Evolutionary conservation across 1,140 invertebrate species (phyloP).

Genomic region (Dysdera silvatica): DNA sequence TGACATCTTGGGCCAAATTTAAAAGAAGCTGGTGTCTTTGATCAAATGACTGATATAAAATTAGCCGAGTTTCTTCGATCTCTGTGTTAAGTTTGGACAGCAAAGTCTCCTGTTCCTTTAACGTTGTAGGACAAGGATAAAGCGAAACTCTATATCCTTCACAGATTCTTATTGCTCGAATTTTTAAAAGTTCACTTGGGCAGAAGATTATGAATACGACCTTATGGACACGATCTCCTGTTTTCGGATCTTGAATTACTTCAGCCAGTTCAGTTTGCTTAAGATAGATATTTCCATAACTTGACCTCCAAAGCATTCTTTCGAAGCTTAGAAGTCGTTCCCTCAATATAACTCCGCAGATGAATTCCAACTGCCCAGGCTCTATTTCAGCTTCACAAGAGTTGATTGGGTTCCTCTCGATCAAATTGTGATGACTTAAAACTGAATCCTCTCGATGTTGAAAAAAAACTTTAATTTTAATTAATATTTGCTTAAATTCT

Average conservation of each 20-base stretch:
- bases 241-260: conserved; percentile 49
- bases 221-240: conserved; percentile 85
- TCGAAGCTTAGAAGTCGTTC: conserved; percentile 54
- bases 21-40: conserved; percentile 86
- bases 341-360: conserved; percentile 48
- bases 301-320: conserved; percentile 54
- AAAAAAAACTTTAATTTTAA: conserved; percentile 90
- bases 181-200: conserved; percentile 97
- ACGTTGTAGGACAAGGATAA: conserved; percentile 90
- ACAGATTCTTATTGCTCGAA: conserved; percentile 94
- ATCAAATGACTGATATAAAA: conserved; percentile 90
- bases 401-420: conserved; percentile 1
- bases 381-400: conserved; percentile 9
- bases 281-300: conserved; percentile 55
- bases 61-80: conserved; percentile 67
- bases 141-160: conserved; percentile 80
- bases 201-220: conserved; percentile 99
- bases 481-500: conserved; percentile 83
- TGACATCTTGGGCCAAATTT: conserved; percentile 86
- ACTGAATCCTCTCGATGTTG: conserved; percentile 69
- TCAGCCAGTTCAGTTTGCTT: conserved; percentile 64
- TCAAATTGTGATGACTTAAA: not conserved
- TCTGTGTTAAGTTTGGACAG: conserved; percentile 85
- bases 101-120: conserved; percentile 85
- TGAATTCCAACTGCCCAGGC: not conserved